Evolutionary conservation across 2,888 invertebrate species (phyloP).

Genomic region (Drosophila koepferae): DNA sequence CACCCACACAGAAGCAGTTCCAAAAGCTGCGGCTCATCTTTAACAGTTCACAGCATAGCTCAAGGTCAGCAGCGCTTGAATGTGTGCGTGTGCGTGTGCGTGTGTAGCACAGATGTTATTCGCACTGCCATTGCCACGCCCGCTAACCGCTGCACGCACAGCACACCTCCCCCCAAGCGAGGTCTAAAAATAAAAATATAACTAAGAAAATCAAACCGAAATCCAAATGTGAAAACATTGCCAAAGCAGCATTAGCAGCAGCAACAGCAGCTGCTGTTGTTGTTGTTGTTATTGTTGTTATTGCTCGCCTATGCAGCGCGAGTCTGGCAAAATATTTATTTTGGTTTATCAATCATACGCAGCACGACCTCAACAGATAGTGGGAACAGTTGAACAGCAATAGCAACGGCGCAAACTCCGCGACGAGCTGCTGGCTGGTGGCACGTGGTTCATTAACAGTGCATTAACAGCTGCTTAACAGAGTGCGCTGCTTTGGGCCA

Average conservation of each 20-base stretch:
- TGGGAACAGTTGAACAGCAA: slow-evolving; percentile 57
- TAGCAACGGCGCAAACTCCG: slow-evolving; percentile 63
- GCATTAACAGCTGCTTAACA: slow-evolving; percentile 34
- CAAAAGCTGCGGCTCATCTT: slow-evolving; percentile 38
- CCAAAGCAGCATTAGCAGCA: slow-evolving; percentile 20
- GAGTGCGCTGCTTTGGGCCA: slow-evolving; percentile 55
- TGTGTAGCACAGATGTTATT: slow-evolving; percentile 42
- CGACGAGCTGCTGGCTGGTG: slow-evolving; percentile 27
- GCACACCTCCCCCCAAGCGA: not conserved
- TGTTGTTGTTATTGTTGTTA: slow-evolving; percentile 36
- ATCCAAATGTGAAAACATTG: slow-evolving; percentile 33
- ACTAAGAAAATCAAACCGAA: slow-evolving; percentile 11
- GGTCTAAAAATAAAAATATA: slow-evolving; percentile 35
- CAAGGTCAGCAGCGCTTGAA: slow-evolving; percentile 66
- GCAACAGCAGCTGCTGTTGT: slow-evolving; percentile 17
- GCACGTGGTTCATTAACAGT: slow-evolving; percentile 64
- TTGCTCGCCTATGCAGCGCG: slow-evolving; percentile 61
- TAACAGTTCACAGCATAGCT: slow-evolving; percentile 54
- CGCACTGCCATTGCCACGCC: slow-evolving; percentile 25
- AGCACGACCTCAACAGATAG: slow-evolving; percentile 45
- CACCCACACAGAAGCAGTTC: slow-evolving; percentile 9
- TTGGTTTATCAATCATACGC: slow-evolving; percentile 81
- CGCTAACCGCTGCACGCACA: slow-evolving; percentile 14
- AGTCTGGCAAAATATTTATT: slow-evolving; percentile 78
- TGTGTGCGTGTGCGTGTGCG: slow-evolving; percentile 33